Evolutionary conservation across 1,140 invertebrate species (phyloP).

Genomic region (Catajapyx aquilonaris): DNA sequence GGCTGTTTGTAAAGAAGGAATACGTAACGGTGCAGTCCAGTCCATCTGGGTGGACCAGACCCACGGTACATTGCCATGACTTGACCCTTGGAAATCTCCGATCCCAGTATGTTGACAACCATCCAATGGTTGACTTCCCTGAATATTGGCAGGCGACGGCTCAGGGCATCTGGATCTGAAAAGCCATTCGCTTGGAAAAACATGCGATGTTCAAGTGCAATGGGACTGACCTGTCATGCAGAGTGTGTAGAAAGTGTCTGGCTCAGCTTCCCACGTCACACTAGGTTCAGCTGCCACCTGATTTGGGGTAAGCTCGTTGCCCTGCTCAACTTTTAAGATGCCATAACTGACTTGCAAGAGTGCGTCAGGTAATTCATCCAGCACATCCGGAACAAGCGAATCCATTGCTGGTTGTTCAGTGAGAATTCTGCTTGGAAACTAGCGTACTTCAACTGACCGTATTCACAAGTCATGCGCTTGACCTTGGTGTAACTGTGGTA

Average conservation of each 20-base stretch:
- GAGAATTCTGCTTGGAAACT: too few species aligned
- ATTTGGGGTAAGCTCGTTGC: not conserved
- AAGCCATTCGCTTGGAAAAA: too few species aligned
- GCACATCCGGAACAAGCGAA: too few species aligned
- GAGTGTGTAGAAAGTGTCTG: slow-evolving; percentile 43
- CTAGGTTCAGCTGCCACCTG: slow-evolving; percentile 6
- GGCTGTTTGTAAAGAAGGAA: not conserved
- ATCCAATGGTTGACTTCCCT: slow-evolving; percentile 33
- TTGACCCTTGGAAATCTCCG: slow-evolving; percentile 24
- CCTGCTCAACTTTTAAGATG: not conserved
- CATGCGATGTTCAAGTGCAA: too few species aligned
- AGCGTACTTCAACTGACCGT: too few species aligned
- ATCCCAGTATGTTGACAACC: slow-evolving; percentile 32
- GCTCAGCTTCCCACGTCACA: slow-evolving; percentile 37
- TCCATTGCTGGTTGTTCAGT: too few species aligned
- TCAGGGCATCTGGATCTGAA: slow-evolving; percentile 32
- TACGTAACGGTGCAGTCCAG: slow-evolving; percentile 10
- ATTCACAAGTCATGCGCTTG: too few species aligned
- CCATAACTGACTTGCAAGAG: not conserved
- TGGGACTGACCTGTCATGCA: slow-evolving; percentile 38
- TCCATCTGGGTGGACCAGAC: slow-evolving; percentile 28
- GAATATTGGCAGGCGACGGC: slow-evolving; percentile 23
- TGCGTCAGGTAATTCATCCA: too few species aligned
- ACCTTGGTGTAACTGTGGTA: too few species aligned
- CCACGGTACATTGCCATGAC: slow-evolving; percentile 28